Evolutionary conservation across 2,888 invertebrate species (phyloP), one percentile per base, ranked within the genome.

Genomic region (Brenthis ino): DNA sequence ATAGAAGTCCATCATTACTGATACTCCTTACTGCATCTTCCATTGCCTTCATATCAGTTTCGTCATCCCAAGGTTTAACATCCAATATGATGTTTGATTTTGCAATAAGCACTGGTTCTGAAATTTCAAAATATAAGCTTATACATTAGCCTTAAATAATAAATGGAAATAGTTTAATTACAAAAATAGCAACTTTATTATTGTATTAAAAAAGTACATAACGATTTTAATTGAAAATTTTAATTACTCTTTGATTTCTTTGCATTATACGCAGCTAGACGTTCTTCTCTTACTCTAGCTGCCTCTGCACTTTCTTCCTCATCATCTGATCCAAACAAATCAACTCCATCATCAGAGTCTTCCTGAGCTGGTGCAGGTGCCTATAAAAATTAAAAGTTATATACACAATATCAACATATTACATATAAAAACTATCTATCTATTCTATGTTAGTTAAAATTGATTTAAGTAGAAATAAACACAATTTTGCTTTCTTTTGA

Each of bases 51-150:
- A 99, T 97, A 80, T 99, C 97, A 51, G 99, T 99, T 87, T 98
- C 98, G 91, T 98, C 98, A 85, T 97, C 97, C 95, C 95, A 95
- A 20, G 98, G 98, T 85, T 99, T 99, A 1, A 99, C 96, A 90
- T 99, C 99, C 75, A 99, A 93, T 76, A 99, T 96, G 63, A 99
- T 96, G 83, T 96, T 98, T 5, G 98, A 99, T 89, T 99, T 99
- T 68, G 99, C 99, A 85, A 99, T 97, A 54, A 98, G 88, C 6
- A 90, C 95, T 37, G 98, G 97, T 90, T 99, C 96, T 96, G 83
- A 70, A 83, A 61, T 72, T 55, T 28, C n/a, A 50, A 60, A 50
- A 57, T 37, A 50, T 24, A 56, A 24, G 8, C 13, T 20, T 20
- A 20, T 20, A 20, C 20, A 20, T 20, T 20, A 20, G 20, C 20